Evolutionary conservation across 2,888 invertebrate species (phyloP).

Genomic region (Drosophila testacea): DNA sequence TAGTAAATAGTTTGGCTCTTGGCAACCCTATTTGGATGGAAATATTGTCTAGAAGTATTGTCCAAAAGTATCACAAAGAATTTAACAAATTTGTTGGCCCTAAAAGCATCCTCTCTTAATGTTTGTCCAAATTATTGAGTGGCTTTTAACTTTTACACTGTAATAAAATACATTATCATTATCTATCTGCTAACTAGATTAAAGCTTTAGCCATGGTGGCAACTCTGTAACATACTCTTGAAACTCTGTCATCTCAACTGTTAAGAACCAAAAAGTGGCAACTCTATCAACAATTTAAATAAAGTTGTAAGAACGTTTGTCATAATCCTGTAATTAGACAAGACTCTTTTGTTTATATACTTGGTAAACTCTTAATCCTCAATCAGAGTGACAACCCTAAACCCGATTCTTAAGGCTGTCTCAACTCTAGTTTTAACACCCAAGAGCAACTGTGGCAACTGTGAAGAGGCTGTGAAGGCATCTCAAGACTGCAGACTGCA

Average conservation of each 20-base stretch:
- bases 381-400: neutral
- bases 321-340: neutral
- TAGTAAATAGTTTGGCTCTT: too few species aligned
- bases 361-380: too few species aligned
- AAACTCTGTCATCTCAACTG: neutral
- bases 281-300: neutral
- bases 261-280: neutral
- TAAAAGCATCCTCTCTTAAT: too few species aligned
- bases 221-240: neutral
- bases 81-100: too few species aligned
- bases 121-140: too few species aligned
- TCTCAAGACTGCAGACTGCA: neutral
- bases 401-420: slow-evolving; percentile 22
- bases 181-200: too few species aligned
- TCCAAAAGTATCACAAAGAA: too few species aligned
- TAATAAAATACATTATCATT: too few species aligned
- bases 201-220: neutral
- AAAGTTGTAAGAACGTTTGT: too few species aligned
- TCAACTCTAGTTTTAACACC: slow-evolving; percentile 40
- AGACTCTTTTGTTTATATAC: neutral
- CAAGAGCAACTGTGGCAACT: slow-evolving; percentile 15
- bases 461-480: slow-evolving; percentile 7
- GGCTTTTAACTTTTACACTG: too few species aligned
- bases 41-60: too few species aligned
- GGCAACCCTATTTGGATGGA: too few species aligned